Evolutionary conservation across 2,797 vertebrate genomes (phyloP).

Genomic region (Uromys caudimaculatus): DNA sequence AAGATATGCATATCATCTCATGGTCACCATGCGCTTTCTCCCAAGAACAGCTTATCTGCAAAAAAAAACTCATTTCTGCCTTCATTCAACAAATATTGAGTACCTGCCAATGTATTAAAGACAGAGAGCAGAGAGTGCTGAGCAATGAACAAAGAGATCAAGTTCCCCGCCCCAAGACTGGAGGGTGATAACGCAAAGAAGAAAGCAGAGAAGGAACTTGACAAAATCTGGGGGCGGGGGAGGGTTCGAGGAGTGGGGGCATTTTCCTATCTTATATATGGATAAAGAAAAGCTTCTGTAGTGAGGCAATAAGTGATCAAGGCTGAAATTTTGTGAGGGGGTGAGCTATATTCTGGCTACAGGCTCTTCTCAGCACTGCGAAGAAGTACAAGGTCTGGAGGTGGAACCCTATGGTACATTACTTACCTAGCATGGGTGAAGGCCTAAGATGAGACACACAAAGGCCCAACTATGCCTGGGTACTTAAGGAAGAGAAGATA

Average conservation of each 20-base stretch:
- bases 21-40: neutral
- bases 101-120: neutral
- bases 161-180: neutral
- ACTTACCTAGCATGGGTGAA: neutral
- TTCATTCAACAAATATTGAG: constrained; percentile 9
- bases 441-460: neutral
- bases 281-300: neutral
- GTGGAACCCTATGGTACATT: neutral
- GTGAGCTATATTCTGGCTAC: neutral
- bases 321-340: neutral
- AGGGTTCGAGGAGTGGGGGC: neutral
- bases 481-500: neutral
- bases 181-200: neutral
- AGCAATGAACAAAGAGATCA: neutral
- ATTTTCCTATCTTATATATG: neutral
- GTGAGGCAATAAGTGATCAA: neutral
- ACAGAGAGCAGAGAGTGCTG: neutral
- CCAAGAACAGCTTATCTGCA: neutral
- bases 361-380: neutral
- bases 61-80: neutral
- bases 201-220: neutral
- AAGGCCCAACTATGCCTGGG: neutral
- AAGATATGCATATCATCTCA: neutral
- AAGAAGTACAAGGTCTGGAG: neutral
- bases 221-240: neutral